Evolutionary conservation across 2,888 invertebrate species (phyloP).

Genomic region (Tetramorium bicarinatum): DNA sequence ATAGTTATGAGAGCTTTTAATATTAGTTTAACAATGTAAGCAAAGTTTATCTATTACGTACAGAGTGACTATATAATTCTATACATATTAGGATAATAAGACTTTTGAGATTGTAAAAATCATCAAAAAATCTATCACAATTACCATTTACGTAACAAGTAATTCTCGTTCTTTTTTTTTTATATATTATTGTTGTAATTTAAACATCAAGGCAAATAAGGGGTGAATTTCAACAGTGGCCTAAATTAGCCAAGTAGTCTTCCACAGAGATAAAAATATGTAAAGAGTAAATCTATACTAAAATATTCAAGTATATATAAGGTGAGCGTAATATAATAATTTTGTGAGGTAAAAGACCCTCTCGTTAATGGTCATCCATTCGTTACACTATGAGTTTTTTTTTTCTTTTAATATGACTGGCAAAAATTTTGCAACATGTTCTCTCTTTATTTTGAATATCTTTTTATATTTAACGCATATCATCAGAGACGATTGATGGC

Average conservation of each 20-base stretch:
- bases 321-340: conserved; percentile 85
- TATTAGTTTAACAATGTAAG: conserved; percentile 77
- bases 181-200: conserved; percentile 85
- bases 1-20: conserved; percentile 70
- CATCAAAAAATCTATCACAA: conserved; percentile 91
- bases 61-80: conserved; percentile 86
- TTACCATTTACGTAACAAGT: conserved; percentile 86
- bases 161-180: conserved; percentile 79
- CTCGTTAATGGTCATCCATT: conserved; percentile 82
- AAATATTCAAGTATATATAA: conserved; percentile 86
- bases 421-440: conserved; percentile 79
- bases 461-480: conserved; percentile 77
- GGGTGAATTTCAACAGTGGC: conserved; percentile 87
- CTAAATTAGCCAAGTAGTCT: conserved; percentile 86
- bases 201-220: conserved; percentile 87
- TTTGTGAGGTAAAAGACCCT: conserved; percentile 85
- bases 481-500: conserved; percentile 76
- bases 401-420: conserved; percentile 76
- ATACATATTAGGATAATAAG: conserved; percentile 87
- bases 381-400: conserved; percentile 78
- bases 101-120: conserved; percentile 90
- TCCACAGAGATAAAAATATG: conserved; percentile 86
- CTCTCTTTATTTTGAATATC: conserved; percentile 70
- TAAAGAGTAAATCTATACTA: conserved; percentile 87
- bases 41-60: conserved; percentile 83